phyloP scores from a whole-genome alignment of 1,140 invertebrate species.

The Drosophila pandora region DNA sequence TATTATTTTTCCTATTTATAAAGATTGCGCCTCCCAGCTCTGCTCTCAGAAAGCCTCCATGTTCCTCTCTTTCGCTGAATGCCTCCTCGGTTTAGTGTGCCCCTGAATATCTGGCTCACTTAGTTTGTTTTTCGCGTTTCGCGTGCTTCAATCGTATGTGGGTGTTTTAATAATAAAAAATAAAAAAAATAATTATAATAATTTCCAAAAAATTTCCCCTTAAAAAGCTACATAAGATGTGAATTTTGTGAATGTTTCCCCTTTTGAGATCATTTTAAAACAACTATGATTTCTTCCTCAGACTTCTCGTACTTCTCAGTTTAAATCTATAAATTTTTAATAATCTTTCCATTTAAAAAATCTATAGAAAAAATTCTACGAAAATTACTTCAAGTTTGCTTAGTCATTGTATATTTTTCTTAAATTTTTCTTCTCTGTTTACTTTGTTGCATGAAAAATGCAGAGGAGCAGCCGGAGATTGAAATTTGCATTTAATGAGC shows the following conservation, averaged over 20 bases:
- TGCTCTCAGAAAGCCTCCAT: conserved; percentile 6
- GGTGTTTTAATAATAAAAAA: conserved; percentile 24
- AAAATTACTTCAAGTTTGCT: conserved; percentile 36
- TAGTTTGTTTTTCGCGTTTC: conserved; percentile 70
- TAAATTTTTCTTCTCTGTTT: conserved; percentile 13
- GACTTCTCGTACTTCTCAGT: too few relatives aligned
- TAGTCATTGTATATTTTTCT: conserved; percentile 38
- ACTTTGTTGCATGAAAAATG: conserved; percentile 39
- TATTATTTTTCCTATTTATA: conserved; percentile 73
- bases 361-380: background rate
- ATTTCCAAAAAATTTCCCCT: background rate
- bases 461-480: background rate
- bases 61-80: conserved; percentile 14
- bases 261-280: background rate
- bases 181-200: conserved; percentile 24
- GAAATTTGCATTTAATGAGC: conserved; percentile 78
- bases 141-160: conserved; percentile 51
- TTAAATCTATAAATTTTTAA: too few relatives aligned
- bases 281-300: too few relatives aligned
- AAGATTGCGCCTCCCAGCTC: conserved; percentile 51
- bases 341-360: too few relatives aligned
- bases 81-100: conserved; percentile 52
- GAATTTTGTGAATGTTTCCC: background rate
- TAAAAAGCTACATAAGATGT: background rate
- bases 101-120: conserved; percentile 67